Evolutionary conservation across 2,113 vertebrate species (phyloP).

Genomic region (Candoia aspera): DNA sequence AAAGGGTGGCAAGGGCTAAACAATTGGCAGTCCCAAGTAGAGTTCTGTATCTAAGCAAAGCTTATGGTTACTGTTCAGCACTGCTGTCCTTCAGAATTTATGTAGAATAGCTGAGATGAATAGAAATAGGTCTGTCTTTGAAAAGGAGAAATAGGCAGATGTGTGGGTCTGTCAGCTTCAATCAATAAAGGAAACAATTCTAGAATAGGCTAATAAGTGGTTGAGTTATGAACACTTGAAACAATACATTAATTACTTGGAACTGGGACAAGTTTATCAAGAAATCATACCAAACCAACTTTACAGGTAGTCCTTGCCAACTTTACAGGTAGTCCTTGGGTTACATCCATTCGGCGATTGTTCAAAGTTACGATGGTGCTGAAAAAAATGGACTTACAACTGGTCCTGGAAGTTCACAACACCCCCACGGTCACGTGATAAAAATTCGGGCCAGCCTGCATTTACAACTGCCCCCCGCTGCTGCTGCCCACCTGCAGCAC

Average conservation of each 20-base stretch:
- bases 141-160: not conserved
- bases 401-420: not conserved
- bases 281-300: not conserved
- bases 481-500: not conserved
- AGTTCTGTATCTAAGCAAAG: conserved; percentile 29
- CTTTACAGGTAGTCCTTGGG: not conserved
- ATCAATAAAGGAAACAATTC: not conserved
- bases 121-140: not conserved
- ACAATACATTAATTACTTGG: not conserved
- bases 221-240: not conserved
- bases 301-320: not conserved
- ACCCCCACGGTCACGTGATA: not conserved
- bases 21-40: not conserved
- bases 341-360: not conserved
- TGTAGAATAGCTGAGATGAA: not conserved
- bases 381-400: not conserved
- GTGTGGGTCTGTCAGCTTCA: not conserved
- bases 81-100: not conserved
- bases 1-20: not conserved
- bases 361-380: not conserved
- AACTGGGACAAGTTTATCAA: not conserved
- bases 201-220: not conserved
- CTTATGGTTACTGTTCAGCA: conserved; percentile 41
- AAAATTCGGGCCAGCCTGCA: not conserved
- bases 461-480: not conserved